These are phyloP conservation scores for Iphiclides podalirius DNA, from an alignment of 2,888 invertebrate species.

Conservation along the genomic window DNA sequence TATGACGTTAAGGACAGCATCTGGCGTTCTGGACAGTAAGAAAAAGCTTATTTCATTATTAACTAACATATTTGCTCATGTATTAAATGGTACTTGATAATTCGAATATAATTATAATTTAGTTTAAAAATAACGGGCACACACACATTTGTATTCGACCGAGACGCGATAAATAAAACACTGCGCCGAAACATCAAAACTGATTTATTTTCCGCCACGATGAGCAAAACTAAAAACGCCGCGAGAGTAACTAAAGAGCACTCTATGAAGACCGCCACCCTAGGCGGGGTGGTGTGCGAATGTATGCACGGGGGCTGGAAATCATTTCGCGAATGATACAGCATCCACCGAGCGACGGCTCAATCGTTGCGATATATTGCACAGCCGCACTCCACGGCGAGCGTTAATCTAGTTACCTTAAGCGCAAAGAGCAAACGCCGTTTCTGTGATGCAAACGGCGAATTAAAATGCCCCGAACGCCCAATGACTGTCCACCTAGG, in stretches of 20 bases:
- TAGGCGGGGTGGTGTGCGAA: constrained; percentile 15
- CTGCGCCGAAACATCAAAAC: constrained; percentile 11
- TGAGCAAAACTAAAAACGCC: constrained; percentile 22
- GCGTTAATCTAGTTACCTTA: constrained; percentile 70
- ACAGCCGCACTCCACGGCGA: constrained; percentile 57
- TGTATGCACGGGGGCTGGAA: constrained; percentile 16
- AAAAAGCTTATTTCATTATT: no score
- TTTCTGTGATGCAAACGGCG: no score
- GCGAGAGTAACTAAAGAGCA: constrained; percentile 22
- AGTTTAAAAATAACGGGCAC: no score
- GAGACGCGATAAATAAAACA: no score
- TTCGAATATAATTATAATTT: no score
- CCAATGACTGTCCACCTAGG: no score
- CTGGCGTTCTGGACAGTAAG: no score
- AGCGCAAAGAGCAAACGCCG: constrained; percentile 42
- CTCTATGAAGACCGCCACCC: constrained; percentile 21
- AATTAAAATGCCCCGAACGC: no score
- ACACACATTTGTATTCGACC: no score
- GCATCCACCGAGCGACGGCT: constrained; percentile 73
- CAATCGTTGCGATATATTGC: constrained; percentile 75
- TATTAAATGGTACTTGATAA: no score
- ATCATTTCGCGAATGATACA: constrained; percentile 67
- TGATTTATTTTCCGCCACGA: constrained; percentile 16
- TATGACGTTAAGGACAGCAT: no score
- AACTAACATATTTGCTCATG: no score